phyloP scores from a whole-genome alignment of 2,113 vertebrate species.

The Microcebus murinus region DNA sequence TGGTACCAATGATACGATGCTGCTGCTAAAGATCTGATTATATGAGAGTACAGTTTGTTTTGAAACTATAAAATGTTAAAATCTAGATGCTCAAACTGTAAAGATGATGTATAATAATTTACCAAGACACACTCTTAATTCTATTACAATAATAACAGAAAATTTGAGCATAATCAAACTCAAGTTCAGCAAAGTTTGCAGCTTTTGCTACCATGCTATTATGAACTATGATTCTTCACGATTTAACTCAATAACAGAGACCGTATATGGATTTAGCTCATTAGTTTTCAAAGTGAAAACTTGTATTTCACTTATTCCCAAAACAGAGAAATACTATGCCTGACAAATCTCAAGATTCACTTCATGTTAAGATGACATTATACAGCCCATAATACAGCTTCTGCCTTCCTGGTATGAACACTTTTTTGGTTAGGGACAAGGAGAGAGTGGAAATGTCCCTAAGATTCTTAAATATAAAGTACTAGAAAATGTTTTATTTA shows the following conservation, averaged over 20 bases:
- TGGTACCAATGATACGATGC: neutral
- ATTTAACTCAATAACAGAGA: neutral
- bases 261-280: neutral
- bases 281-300: conserved; percentile 46
- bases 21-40: conserved; percentile 38
- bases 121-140: neutral
- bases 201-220: neutral
- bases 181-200: neutral
- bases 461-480: neutral
- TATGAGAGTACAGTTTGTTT: conserved; percentile 33
- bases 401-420: neutral
- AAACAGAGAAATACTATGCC: neutral
- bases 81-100: conserved; percentile 17
- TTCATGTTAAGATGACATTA: neutral
- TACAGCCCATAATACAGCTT: neutral
- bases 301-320: neutral
- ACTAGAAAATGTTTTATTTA: neutral
- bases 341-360: neutral
- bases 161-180: conserved; percentile 2
- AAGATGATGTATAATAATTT: neutral
- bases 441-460: neutral
- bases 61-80: conserved; percentile 42
- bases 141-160: neutral
- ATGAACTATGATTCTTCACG: neutral
- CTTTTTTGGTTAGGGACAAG: neutral